Base-by-base conservation (phyloP, 2,113 vertebrate species). In the Heterotis niloticus region DNA sequence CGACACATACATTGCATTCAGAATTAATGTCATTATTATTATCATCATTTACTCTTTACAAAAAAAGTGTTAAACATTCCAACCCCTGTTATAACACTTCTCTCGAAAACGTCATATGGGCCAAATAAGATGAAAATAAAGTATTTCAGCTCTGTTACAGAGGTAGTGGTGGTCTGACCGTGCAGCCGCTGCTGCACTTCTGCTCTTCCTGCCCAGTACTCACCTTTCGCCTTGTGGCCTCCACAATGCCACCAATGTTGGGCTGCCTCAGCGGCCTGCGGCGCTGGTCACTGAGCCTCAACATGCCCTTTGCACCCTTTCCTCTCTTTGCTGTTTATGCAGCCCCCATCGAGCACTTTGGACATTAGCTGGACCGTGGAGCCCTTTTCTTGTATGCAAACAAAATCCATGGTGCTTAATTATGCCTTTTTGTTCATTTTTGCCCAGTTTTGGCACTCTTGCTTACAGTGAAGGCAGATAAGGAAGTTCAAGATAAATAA, bases 381-480 rank as follows among this genome's bases (percentile, higher is more conserved):
- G 71, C 71, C 23, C 28, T 14, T 14, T 74, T 74, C 54, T 73
- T 34, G 4, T 56, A 56, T 54, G 44, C 52, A n/a, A 44, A 51
- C 71, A 57, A 20, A 17, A 24, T 73, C 13, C 0, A n/a, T 23
- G 1, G 51, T 56, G 24, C 52, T 73, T 73, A 73, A 73, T 73
- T 73, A 73, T 73, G 71, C n/a, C n/a, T n/a, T n/a, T 34, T 57
- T 73, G 56, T 73, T 73, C 56, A 52, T 57, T 59, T n/a, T 59
- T 59, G 57, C 57, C 9, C 20, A 65, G 20, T 18, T 75, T 75
- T 26, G 28, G 73, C 34, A 26, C 73, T 60, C 24, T 75, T 18
- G 10, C 62, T 75, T 75, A n/a, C 62, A 14, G 44, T 57, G 17
- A 28, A 60, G 73, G 57, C 57, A 75, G 62, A 60, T 24, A 60